These are phyloP conservation scores for Pachyrhynchus sulphureomaculatus DNA, from an alignment of 1,140 invertebrate genomes.

Conservation along the genomic window DNA sequence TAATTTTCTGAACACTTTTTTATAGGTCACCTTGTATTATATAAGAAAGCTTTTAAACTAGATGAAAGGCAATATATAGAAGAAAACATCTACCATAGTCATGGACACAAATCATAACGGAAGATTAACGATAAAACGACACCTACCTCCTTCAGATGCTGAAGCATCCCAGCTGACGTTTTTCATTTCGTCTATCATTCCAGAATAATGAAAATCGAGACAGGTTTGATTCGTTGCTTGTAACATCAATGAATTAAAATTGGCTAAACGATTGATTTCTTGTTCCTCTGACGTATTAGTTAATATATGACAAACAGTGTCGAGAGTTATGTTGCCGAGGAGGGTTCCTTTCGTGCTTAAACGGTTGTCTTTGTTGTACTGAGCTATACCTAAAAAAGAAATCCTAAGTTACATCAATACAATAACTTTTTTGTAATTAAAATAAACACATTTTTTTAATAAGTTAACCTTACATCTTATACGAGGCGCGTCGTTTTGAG, in stretches of 20 bases:
- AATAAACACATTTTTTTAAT: too few species aligned
- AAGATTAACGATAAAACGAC: too few species aligned
- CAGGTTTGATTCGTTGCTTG: slow-evolving; percentile 71
- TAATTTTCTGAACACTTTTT: too few species aligned
- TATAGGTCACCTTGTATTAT: too few species aligned
- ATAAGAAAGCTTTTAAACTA: too few species aligned
- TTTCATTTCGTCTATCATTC: slow-evolving; percentile 72
- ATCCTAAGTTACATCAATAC: too few species aligned
- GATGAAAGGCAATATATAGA: too few species aligned
- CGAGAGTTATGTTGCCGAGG: slow-evolving; percentile 75
- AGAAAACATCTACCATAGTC: too few species aligned
- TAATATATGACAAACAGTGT: slow-evolving; percentile 75
- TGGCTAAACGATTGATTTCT: slow-evolving; percentile 69
- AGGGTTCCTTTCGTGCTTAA: slow-evolving; percentile 59
- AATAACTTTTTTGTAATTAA: too few species aligned
- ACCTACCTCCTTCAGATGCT: slow-evolving; percentile 62
- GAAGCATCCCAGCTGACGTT: slow-evolving; percentile 70
- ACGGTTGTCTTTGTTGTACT: slow-evolving; percentile 94
- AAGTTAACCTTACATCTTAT: too few species aligned
- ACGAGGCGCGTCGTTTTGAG: too few species aligned
- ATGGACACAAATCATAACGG: too few species aligned
- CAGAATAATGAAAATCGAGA: slow-evolving; percentile 79
- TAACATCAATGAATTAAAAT: slow-evolving; percentile 72
- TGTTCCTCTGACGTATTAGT: slow-evolving; percentile 59
- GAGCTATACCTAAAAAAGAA: slow-evolving; percentile 67